phyloP scores from a whole-genome alignment of 2,113 vertebrate species.

The Ammospiza nelsoni region DNA sequence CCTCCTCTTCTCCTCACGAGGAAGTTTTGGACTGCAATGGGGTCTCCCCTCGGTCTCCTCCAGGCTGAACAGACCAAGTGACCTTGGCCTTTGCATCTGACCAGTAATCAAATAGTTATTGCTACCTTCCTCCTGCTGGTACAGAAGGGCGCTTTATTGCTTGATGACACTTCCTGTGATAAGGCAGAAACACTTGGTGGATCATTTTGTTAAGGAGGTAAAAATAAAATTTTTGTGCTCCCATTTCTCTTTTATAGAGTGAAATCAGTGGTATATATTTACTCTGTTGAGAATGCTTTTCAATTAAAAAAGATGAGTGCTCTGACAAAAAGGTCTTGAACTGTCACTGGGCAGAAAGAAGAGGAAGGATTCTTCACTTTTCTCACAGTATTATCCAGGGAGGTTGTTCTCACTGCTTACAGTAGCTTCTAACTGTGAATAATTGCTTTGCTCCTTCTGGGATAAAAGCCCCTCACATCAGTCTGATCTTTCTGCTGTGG shows the following conservation, averaged over 20 bases:
- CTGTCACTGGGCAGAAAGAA: background rate
- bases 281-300: background rate
- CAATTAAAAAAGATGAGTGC: background rate
- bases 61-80: background rate
- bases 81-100: background rate
- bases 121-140: background rate
- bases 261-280: background rate
- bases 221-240: background rate
- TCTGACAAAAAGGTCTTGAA: background rate
- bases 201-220: background rate
- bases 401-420: background rate
- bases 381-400: background rate
- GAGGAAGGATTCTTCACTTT: background rate
- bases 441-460: background rate
- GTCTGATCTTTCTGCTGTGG: background rate
- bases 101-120: background rate
- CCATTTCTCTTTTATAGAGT: background rate
- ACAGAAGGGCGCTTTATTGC: background rate
- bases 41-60: background rate
- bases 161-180: background rate
- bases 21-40: background rate
- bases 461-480: background rate
- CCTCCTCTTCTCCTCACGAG: accelerated
- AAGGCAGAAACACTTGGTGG: background rate
- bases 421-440: background rate